These are phyloP conservation scores for Actinernus sp. DNA, from an alignment of 92 coral and sea anemone genomes.

Conservation along the genomic window DNA sequence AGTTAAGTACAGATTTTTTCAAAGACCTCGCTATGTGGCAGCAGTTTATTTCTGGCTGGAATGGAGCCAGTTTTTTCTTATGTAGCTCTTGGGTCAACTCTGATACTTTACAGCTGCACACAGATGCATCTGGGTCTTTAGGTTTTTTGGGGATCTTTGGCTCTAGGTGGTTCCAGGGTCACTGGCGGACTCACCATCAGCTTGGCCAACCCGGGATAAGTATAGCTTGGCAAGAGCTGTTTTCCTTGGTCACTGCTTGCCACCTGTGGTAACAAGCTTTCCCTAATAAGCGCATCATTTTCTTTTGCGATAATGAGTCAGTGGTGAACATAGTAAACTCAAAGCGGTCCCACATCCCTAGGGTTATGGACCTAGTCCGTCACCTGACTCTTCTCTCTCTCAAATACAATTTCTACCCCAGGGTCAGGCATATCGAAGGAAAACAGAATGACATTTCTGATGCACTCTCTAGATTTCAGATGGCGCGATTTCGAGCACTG, in stretches of 20 bases:
- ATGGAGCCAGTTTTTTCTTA: constrained; percentile 46
- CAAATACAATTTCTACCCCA: constrained; percentile 36
- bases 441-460: constrained; percentile 39
- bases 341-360: constrained; percentile 30
- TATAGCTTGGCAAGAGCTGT: constrained; percentile 70
- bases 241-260: constrained; percentile 47
- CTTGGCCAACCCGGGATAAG: constrained; percentile 41
- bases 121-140: constrained; percentile 65
- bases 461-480: constrained; percentile 66
- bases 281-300: constrained; percentile 20
- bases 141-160: constrained; percentile 34
- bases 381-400: constrained; percentile 45
- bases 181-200: constrained; percentile 44
- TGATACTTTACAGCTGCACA: constrained; percentile 23
- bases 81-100: constrained; percentile 26
- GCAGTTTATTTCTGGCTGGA: constrained; percentile 49
- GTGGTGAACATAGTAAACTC: constrained; percentile 46
- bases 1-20: constrained; percentile 28
- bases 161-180: constrained; percentile 55
- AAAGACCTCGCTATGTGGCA: constrained; percentile 66
- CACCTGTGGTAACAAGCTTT: constrained; percentile 17
- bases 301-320: constrained; percentile 37
- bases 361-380: constrained; percentile 32
- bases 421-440: constrained; percentile 41
- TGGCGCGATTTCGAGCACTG: constrained; percentile 35